Base-by-base conservation (phyloP, 2,888 invertebrate genomes). In the Minunthozetes semirufus region DNA sequence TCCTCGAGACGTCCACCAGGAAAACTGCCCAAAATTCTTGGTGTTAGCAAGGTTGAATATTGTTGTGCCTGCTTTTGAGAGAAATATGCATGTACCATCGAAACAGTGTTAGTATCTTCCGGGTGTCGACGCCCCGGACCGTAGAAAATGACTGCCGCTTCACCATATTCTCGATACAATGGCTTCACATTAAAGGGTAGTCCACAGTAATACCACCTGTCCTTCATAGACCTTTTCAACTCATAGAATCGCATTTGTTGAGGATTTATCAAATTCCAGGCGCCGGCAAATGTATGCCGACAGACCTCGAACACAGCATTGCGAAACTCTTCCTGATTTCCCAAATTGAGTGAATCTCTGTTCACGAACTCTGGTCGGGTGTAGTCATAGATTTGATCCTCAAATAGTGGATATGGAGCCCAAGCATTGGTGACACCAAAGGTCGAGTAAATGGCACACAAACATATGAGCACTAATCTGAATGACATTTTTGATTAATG, bases 231-330 rank as follows among this genome's bases (percentile, higher is more conserved):
- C 3, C 63, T 33, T 0, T 25, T 5, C 8, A 63, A 19, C n/a
- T 63, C 63, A 33, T 17, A 63, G 15, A 63, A 63, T 0, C 63
- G 15, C 63, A 63, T 63, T 22, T 63, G 15, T n/a, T 63, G 3
- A 8, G 63, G 8, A 8, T 33, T 63, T 22, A 63, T 63, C 5
- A 33, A 3, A 63, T 63, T 63, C 63, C 63, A 63, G 63, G 63
- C 63, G 33, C 63, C 63, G 38, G 63, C 15, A 22, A 63, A 63
- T 1, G 63, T 63, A 33, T 63, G 33, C n/a, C 63, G 63, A 63
- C 63, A 63, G 25, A 63, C 27, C 11, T 63, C 63, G 19, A 63
- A 63, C 15, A 63, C 33, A 9, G 25, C 9, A 33, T 17, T 33
- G 1, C 63, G 29, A 63, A 63, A 63, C 4, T 63, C 63, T 17